Conservation (phyloP, 2,113 vertebrate genomes). For the Pithys albifrons region DNA sequence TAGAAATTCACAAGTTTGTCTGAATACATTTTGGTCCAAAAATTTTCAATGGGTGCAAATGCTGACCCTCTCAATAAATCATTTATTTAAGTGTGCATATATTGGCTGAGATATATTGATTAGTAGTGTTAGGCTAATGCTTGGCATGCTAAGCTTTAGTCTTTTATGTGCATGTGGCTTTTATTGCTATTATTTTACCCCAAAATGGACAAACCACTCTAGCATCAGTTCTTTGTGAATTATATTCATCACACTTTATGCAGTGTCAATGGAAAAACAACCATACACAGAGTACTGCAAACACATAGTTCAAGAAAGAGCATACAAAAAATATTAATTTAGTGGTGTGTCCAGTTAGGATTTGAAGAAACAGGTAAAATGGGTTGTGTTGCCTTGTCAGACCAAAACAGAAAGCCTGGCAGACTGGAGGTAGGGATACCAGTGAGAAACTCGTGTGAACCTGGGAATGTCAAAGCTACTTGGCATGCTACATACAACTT, state of each 20-base stretch:
- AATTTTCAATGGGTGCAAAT: background rate
- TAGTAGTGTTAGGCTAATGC: background rate
- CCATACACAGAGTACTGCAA: background rate
- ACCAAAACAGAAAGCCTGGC: background rate
- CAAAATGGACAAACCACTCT: background rate
- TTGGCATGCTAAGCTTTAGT: background rate
- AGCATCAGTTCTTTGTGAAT: background rate
- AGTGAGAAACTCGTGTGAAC: background rate
- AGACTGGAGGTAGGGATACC: background rate
- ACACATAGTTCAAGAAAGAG: background rate
- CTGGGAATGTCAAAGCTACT: background rate
- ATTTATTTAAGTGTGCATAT: background rate
- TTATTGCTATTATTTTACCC: background rate
- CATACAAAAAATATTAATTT: background rate
- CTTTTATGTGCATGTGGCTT: background rate
- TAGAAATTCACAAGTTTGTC: background rate
- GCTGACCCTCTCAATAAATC: background rate
- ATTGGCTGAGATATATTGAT: background rate
- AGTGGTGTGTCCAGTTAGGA: background rate
- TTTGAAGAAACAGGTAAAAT: background rate
- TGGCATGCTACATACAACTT: background rate
- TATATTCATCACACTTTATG: background rate
- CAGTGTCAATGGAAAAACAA: background rate
- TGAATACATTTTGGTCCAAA: background rate
- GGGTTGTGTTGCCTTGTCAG: background rate